phyloP scores from a whole-genome alignment of 2,797 vertebrate genomes.

The Amblyraja radiata region DNA sequence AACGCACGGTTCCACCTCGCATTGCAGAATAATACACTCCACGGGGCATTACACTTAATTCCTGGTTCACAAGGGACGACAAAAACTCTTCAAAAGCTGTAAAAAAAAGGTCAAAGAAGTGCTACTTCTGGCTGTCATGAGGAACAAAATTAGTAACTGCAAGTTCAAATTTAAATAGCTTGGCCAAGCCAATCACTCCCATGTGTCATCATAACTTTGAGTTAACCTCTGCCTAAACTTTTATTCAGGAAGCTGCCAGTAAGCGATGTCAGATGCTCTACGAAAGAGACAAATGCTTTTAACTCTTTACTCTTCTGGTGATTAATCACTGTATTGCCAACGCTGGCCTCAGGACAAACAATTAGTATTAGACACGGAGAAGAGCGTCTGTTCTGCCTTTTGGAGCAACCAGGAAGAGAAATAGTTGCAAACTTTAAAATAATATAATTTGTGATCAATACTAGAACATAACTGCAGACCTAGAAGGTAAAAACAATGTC shows the following conservation, averaged over 20 bases:
- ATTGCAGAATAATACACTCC: conserved; percentile 85
- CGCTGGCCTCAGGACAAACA: conserved; percentile 25
- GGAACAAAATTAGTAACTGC: conserved; percentile 26
- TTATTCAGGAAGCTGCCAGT: conserved; percentile 41
- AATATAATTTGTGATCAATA: neutral
- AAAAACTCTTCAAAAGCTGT: conserved; percentile 77
- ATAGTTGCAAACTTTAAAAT: neutral
- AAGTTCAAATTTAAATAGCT: conserved; percentile 41
- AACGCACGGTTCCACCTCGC: conserved; percentile 57
- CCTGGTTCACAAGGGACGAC: conserved; percentile 77
- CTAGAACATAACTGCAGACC: neutral
- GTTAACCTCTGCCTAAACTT: conserved; percentile 35
- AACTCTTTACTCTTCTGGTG: conserved; percentile 25
- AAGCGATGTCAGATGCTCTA: conserved; percentile 39
- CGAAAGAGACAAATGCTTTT: conserved; percentile 37
- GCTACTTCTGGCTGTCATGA: conserved; percentile 10
- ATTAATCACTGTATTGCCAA: neutral
- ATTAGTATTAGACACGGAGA: neutral
- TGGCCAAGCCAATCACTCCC: conserved; percentile 35
- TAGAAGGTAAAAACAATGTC: neutral
- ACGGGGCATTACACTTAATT: conserved; percentile 85
- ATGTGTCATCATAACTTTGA: conserved; percentile 30
- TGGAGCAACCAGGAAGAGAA: neutral
- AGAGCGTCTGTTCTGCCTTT: neutral
- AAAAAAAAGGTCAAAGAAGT: conserved; percentile 39